These are phyloP conservation scores for Lerema accius DNA, from an alignment of 1,140 invertebrate species.

Conservation along the genomic window DNA sequence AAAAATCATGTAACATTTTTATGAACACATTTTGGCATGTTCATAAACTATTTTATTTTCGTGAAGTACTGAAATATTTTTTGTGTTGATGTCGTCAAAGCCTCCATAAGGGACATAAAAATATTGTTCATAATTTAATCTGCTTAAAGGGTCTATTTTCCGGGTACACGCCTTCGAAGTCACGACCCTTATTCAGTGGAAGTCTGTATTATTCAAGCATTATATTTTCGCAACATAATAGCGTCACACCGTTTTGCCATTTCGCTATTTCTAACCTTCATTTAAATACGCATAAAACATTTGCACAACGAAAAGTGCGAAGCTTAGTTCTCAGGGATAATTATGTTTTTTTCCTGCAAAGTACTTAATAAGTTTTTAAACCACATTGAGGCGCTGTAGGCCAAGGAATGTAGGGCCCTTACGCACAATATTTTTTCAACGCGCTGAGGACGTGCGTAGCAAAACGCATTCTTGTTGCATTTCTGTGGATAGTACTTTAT, in stretches of 20 bases:
- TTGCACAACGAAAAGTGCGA: neutral
- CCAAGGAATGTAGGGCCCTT: too few relatives aligned
- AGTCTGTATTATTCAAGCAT: slow-evolving; percentile 69
- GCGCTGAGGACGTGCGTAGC: too few relatives aligned
- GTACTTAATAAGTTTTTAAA: too few relatives aligned
- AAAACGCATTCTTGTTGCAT: too few relatives aligned
- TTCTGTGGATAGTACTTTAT: too few relatives aligned
- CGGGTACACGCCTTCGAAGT: slow-evolving; percentile 57
- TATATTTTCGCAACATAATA: slow-evolving; percentile 56
- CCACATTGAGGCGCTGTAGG: too few relatives aligned
- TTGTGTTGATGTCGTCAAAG: slow-evolving; percentile 5
- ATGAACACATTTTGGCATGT: too few relatives aligned
- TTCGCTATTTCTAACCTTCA: slow-evolving; percentile 35
- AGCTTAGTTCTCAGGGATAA: too few relatives aligned
- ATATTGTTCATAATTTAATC: slow-evolving; percentile 72
- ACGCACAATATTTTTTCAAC: too few relatives aligned
- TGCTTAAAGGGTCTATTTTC: slow-evolving; percentile 70
- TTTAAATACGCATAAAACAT: slow-evolving; percentile 11
- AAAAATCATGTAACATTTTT: too few relatives aligned
- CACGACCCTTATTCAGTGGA: slow-evolving; percentile 63
- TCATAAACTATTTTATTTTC: too few relatives aligned
- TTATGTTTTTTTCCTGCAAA: too few relatives aligned
- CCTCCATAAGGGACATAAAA: slow-evolving; percentile 51
- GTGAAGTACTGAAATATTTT: neutral
- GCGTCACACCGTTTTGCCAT: slow-evolving; percentile 47